Evolutionary conservation across 2,888 invertebrate genomes (phyloP).

Genomic region (Oasisia sp.): DNA sequence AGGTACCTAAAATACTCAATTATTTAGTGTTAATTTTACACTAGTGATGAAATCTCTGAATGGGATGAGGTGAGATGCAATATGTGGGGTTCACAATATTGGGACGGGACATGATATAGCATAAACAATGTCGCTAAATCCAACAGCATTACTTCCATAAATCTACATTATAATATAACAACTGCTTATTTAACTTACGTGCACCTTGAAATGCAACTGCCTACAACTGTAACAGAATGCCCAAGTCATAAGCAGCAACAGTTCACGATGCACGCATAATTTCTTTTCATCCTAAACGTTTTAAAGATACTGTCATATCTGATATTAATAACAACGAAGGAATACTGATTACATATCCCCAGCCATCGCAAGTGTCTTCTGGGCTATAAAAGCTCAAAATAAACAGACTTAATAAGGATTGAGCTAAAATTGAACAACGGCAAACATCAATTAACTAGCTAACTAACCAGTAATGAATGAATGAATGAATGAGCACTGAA

Average conservation of each 20-base stretch:
- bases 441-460: slow-evolving; percentile 12
- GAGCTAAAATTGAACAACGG: not conserved
- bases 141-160: not conserved
- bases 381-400: slow-evolving; percentile 13
- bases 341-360: slow-evolving; percentile 13
- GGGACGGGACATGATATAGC: slow-evolving; percentile 17
- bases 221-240: not conserved
- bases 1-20: slow-evolving; percentile 7
- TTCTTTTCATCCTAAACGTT: not conserved
- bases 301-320: not conserved
- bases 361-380: not conserved
- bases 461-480: slow-evolving; percentile 17
- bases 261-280: not conserved
- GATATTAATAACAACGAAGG: slow-evolving; percentile 13
- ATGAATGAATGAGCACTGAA: not conserved
- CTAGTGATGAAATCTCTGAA: slow-evolving; percentile 1
- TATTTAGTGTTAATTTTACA: slow-evolving; percentile 1
- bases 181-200: not conserved
- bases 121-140: slow-evolving; percentile 8
- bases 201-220: not conserved
- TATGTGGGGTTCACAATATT: not conserved
- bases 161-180: slow-evolving; percentile 17
- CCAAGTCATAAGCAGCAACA: not conserved
- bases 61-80: not conserved
- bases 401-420: slow-evolving; percentile 10